These are phyloP conservation scores for Formica exsecta DNA, from an alignment of 1,140 invertebrate genomes.

Conservation along the genomic window DNA sequence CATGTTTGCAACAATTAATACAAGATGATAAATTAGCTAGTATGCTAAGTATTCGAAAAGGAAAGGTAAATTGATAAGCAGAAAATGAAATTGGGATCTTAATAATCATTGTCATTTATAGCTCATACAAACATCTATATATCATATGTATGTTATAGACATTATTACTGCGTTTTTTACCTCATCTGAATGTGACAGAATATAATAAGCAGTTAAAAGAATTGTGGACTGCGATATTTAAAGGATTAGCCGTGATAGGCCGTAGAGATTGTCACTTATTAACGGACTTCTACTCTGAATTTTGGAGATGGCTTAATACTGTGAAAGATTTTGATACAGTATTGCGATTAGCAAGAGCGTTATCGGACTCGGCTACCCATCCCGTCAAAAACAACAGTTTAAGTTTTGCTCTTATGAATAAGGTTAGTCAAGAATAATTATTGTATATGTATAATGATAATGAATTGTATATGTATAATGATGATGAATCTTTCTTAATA, in stretches of 20 bases:
- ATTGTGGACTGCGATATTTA: conserved; percentile 87
- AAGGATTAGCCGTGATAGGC: conserved; percentile 86
- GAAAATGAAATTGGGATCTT: neutral
- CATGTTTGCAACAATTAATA: conserved; percentile 83
- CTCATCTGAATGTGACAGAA: conserved; percentile 85
- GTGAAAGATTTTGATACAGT: conserved; percentile 73
- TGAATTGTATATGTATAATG: neutral
- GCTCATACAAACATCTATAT: conserved; percentile 12
- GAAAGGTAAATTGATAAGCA: conserved; percentile 87
- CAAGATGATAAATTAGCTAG: conserved; percentile 89
- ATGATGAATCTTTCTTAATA: neutral
- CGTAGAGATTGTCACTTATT: conserved; percentile 86
- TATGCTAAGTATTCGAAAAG: conserved; percentile 91
- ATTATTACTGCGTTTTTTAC: conserved; percentile 88
- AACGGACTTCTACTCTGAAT: conserved; percentile 86
- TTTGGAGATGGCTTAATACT: conserved; percentile 85
- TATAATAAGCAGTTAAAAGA: conserved; percentile 85
- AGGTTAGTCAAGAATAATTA: conserved; percentile 75
- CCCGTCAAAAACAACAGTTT: conserved; percentile 82
- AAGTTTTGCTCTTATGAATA: conserved; percentile 82
- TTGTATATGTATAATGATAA: neutral
- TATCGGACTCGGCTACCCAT: conserved; percentile 80
- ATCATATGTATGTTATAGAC: conserved; percentile 81
- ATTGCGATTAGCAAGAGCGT: conserved; percentile 77
- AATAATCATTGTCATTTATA: conserved; percentile 24